Conservation (phyloP, 2,797 vertebrate genomes). For the Melanotaenia boesemani region DNA sequence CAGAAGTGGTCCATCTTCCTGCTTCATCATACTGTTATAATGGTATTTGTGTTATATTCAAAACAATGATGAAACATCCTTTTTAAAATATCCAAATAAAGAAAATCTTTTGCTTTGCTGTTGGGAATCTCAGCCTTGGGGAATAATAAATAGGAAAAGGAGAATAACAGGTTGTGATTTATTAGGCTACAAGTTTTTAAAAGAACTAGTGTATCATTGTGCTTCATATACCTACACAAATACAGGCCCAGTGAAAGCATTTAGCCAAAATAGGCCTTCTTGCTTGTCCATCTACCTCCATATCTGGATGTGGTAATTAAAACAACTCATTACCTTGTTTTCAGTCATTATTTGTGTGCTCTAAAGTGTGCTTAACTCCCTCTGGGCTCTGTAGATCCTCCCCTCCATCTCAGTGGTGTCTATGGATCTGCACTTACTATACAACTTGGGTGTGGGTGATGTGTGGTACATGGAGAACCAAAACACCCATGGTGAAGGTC, state of each 20-base stretch:
- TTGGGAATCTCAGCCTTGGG: slow-evolving; percentile 61
- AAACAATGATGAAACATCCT: background rate
- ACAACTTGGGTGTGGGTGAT: slow-evolving; percentile 45
- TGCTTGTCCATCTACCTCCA: background rate
- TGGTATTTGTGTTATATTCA: background rate
- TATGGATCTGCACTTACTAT: slow-evolving; percentile 25
- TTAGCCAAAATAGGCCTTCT: background rate
- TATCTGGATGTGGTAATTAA: slow-evolving; percentile 22
- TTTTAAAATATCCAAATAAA: background rate
- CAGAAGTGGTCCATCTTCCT: slow-evolving; percentile 3
- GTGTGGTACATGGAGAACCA: slow-evolving; percentile 66
- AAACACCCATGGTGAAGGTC: slow-evolving; percentile 64
- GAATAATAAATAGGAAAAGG: slow-evolving; percentile 28
- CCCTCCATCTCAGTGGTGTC: slow-evolving; percentile 38
- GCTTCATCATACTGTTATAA: slow-evolving; percentile 8
- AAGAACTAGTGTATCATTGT: slow-evolving; percentile 14
- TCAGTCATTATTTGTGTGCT: slow-evolving; percentile 18
- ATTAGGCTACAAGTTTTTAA: slow-evolving; percentile 26
- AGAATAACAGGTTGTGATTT: slow-evolving; percentile 33
- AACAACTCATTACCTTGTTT: slow-evolving; percentile 8
- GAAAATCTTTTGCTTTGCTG: slow-evolving; percentile 29
- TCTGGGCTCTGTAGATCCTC: slow-evolving; percentile 24
- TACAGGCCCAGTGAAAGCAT: slow-evolving; percentile 17
- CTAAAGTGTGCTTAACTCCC: slow-evolving; percentile 15
- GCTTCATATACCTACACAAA: slow-evolving; percentile 22